These are phyloP conservation scores for Dysmachus trigonus DNA, from an alignment of 2,888 invertebrate species.

Conservation along the genomic window DNA sequence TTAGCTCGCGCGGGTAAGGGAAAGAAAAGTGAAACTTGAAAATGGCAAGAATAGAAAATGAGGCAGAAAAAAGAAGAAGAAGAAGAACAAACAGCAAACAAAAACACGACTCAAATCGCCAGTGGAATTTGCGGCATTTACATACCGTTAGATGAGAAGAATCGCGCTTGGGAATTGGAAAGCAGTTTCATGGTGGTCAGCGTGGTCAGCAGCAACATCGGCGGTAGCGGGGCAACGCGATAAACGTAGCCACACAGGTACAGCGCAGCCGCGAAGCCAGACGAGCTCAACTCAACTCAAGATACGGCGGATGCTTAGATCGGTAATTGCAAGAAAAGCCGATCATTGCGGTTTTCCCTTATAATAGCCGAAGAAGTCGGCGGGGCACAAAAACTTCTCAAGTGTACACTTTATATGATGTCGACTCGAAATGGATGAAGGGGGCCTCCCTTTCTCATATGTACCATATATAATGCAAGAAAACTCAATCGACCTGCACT, in stretches of 20 bases:
- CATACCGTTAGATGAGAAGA: constrained; percentile 26
- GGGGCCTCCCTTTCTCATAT: not conserved
- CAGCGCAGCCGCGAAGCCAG: not conserved
- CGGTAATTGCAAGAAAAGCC: not conserved
- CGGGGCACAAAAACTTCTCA: not conserved
- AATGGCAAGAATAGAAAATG: not conserved
- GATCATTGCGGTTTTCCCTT: not conserved
- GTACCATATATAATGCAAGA: no score
- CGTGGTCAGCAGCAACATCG: not conserved
- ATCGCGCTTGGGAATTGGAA: constrained; percentile 3
- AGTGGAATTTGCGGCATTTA: constrained; percentile 1
- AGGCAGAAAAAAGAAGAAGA: not conserved
- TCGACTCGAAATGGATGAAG: not conserved
- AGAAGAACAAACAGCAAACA: not conserved
- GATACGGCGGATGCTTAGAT: not conserved
- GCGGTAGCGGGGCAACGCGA: not conserved
- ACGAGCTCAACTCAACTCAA: not conserved
- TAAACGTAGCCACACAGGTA: not conserved
- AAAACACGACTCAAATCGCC: not conserved
- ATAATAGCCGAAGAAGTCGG: not conserved
- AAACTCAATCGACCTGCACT: not conserved
- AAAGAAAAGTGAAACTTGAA: constrained; percentile 23
- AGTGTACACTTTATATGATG: not conserved
- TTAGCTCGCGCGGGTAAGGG: not conserved
- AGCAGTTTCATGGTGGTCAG: not conserved